Base-by-base conservation (phyloP, 2,888 invertebrate species). In the Epirrhoe alternata region DNA sequence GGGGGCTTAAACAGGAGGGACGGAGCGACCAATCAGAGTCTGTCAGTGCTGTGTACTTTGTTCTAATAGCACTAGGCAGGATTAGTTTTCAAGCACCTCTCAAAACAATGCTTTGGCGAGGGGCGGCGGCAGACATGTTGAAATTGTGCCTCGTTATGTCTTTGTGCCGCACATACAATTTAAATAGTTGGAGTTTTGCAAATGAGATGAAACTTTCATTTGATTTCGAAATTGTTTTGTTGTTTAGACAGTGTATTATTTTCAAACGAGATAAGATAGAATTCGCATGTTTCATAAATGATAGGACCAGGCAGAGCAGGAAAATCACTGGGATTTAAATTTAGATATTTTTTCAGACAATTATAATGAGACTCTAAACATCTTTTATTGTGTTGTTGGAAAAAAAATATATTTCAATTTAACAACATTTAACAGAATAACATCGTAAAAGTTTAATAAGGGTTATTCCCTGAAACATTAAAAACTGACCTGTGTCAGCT, bases 11-110 rank as follows among this genome's bases (percentile, higher is more conserved):
- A 61, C 58, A 61, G 53, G 33, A 84, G 85, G 85, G 79, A 77
- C 76, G 80, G 78, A 71, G 76, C 84, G 76, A 82, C 90, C 90
- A 90, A 90, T 90, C 86, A 86, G 82, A 72, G 84, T 74, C 78
- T 81, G 84, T 84, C 81, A 85, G 82, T 80, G 78, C 82, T 85
- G 83, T 79, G 82, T 84, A 83, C 88, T 89, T 89, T 89, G 87
- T 89, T 88, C 87, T 88, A 91, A 88, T 82, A 86, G 89, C 87
- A 90, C 90, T 90, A 90, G 86, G 85, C 86, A 83, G 89, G 89
- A 90, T 92, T 92, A 90, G 90, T 89, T 91, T 88, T 88, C 84
- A 87, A 90, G 90, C 85, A 86, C 82, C 75, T 77, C 84, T 83
- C 84, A 84, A 85, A 86, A 90, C 90, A 91, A 89, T 88, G 82